Evolutionary conservation across 2,113 vertebrate genomes (phyloP).

Genomic region (Dicaeum eximium): DNA sequence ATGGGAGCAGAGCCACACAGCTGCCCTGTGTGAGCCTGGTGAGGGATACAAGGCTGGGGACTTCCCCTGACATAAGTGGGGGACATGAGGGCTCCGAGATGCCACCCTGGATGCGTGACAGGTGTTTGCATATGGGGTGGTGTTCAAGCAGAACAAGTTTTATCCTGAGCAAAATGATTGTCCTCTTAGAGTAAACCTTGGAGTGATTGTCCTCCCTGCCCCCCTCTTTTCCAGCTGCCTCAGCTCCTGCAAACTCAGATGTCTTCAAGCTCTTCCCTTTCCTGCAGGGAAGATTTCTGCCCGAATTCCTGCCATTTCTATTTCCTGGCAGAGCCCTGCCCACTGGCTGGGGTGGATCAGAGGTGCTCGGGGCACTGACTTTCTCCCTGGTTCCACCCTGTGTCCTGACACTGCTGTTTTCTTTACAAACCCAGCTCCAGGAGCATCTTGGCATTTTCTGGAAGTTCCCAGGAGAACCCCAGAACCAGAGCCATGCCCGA

Average conservation of each 20-base stretch:
- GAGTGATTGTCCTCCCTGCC: background rate
- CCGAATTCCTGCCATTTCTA: background rate
- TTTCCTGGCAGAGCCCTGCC: background rate
- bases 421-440: background rate
- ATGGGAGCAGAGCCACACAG: background rate
- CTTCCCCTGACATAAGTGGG: background rate
- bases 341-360: background rate
- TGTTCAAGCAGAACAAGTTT: background rate
- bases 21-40: background rate
- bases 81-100: background rate
- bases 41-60: background rate
- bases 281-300: background rate
- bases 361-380: background rate
- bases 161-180: background rate
- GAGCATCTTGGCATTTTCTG: background rate
- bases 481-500: background rate
- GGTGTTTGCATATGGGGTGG: accelerated
- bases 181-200: background rate
- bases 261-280: background rate
- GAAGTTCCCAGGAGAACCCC: background rate
- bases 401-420: background rate
- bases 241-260: background rate
- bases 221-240: background rate
- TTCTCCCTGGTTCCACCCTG: background rate
- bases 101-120: background rate